Base-by-base conservation (phyloP, 2,888 invertebrate genomes). In the Tanypteryx hageni region DNA sequence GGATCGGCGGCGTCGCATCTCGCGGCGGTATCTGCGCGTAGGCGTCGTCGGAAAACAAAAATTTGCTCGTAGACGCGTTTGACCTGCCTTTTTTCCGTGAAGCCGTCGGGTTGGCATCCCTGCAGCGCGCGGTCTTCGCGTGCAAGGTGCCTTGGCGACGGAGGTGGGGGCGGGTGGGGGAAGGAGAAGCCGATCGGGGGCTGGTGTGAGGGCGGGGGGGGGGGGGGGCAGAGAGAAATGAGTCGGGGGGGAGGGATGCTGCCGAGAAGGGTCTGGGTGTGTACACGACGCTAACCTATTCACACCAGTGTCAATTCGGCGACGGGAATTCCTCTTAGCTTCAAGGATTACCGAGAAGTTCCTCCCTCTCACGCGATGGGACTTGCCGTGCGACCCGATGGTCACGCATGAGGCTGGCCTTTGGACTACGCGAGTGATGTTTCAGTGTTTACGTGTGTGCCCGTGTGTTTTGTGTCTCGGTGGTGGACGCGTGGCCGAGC, bases 51-150 rank as follows among this genome's bases (percentile, higher is more conserved):
- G 1, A 61, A 61, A 18, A 44, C 31, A 58, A 27, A 58, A 27
- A 13, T 22, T 59, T 10, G 27, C 56, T 44, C 68, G 76, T 13
- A 4, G 27, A 76, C 27, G 44, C 31, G 64, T 59, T 18, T 68
- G 89, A 64, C 61, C 44, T 61, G 27, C 11, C 16, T 89, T 27
- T 27, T 76, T 76, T 76, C 11, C 22, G 76, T 10, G 68, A 68
- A n/a, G n/a, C 89, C 56, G 89, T n/a, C 44, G 31, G 18, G 89
- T 89, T 89, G 89, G 89, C 58, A 64, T n/a, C 68, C 61, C 89
- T 89, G 89, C 57, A 14, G 86, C 64, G 16, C 64, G 82, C 27
- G 27, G 22, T 27, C 14, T 31, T 44, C 58, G 16, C 86, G 11
- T 64, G 89, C 89, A 68, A 89, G 68, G 89, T 89, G 89, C 61